Conservation (phyloP, 1,140 invertebrate genomes). For the Rhynchophorus ferrugineus region DNA sequence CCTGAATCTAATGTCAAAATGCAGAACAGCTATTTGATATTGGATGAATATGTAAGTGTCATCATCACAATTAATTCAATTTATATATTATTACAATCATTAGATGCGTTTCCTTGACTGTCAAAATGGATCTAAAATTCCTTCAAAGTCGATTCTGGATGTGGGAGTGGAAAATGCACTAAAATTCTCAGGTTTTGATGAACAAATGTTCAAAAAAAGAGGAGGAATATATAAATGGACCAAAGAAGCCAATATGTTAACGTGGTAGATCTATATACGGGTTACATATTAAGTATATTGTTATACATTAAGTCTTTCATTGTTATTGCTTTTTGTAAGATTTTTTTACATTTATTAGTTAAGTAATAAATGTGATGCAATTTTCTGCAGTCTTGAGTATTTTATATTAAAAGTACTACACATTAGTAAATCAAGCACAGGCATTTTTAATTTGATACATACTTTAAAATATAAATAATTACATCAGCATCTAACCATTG, state of each 20-base stretch:
- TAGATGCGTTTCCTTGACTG: conserved; percentile 49
- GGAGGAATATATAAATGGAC: conserved; percentile 47
- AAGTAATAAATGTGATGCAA: no score
- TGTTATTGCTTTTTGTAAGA: no score
- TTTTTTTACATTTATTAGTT: no score
- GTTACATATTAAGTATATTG: no score
- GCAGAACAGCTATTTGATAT: conserved; percentile 46
- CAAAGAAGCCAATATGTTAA: conserved; percentile 34
- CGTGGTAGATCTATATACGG: no score
- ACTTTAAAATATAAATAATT: no score
- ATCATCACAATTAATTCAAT: background rate
- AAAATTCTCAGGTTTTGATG: conserved; percentile 44
- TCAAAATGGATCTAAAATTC: conserved; percentile 39
- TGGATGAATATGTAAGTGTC: conserved; percentile 45
- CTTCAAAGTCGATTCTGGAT: conserved; percentile 44
- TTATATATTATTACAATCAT: background rate
- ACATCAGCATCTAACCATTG: no score
- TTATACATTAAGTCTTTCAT: no score
- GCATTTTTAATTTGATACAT: no score
- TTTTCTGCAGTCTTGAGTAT: no score
- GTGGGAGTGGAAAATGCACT: conserved; percentile 43
- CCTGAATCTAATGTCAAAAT: conserved; percentile 46
- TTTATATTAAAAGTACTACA: no score
- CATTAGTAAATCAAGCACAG: no score
- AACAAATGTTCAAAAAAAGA: conserved; percentile 44